Evolutionary conservation across 2,888 invertebrate genomes (phyloP), one percentile per base, ranked within the genome.

Genomic region (Pterostichus niger): DNA sequence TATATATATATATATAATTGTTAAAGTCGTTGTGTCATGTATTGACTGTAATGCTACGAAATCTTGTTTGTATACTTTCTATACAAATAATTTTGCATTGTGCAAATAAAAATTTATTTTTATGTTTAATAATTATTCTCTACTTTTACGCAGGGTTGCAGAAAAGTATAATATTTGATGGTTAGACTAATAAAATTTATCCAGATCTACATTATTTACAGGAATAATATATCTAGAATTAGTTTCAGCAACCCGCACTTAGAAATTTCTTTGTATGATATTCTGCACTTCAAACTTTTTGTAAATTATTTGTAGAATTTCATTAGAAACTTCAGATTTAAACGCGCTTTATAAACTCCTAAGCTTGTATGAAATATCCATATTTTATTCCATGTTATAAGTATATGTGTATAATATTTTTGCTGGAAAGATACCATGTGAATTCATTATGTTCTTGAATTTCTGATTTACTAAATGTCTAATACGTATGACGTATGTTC

Each of bases 401-500:
- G 44, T 75, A 56, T 56, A 77, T 56, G 77, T 77, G 44, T 77
- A 77, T 40, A 75, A 52, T 75, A 52, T 56, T 77, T 71, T 77
- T 77, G 35, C 77, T 56, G 77, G n/a, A 40, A 52, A 56, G 54
- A 75, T 54, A 77, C 35, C 76, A 77, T 54, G 33, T 49, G 54
- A 35, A 54, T 56, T 77, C 77, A 77, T 77, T 54, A 15, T 77
- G 77, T 56, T 77, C 52, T 44, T 71, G 11, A 71, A 64, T 11
- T 52, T 77, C 54, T 56, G 54, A 35, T 77, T 77, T 77, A 40
- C 59, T 77, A 77, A 77, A 56, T 77, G 77, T 77, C 15, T 77
- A 77, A 77, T 56, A 77, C 77, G 77, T 77, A 77, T 77, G 56
- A 77, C 77, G 77, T 77, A 77, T 77, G 77, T 40, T 56, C 56